A percentile compares a stretch with the other conserved stretches of the same genome.
phyloP scores from a whole-genome alignment of 2,797 vertebrate species.

The Leptodactylus fallax region DNA sequence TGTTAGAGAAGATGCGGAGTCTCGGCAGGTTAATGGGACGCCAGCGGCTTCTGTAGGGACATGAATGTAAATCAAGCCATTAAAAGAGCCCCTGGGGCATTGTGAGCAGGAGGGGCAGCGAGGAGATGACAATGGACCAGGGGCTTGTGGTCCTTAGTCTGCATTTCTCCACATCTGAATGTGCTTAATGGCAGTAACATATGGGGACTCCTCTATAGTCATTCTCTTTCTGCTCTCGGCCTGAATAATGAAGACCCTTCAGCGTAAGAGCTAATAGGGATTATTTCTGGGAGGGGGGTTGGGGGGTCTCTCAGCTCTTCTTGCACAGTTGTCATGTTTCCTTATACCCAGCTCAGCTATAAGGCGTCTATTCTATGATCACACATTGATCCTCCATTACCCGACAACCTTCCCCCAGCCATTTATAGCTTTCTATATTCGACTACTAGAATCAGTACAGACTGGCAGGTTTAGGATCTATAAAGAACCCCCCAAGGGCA shows the following conservation, averaged over 20 bases:
- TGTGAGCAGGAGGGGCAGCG: conserved; percentile 17
- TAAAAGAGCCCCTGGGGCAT: conserved; percentile 57
- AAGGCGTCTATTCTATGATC: too few species aligned
- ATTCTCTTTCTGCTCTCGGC: not conserved
- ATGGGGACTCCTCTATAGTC: not conserved
- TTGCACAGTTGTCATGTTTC: too few species aligned
- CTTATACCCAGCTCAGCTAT: too few species aligned
- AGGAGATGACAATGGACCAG: not conserved
- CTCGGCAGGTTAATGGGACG: conserved; percentile 54
- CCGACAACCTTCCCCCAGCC: too few species aligned
- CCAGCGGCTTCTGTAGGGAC: conserved; percentile 41
- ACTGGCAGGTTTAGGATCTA: too few species aligned
- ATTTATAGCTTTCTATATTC: too few species aligned
- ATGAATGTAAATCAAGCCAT: conserved; percentile 55
- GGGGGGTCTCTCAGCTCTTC: too few species aligned
- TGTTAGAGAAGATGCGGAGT: conserved; percentile 37
- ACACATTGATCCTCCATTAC: too few species aligned
- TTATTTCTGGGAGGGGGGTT: not conserved
- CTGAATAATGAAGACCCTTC: conserved; percentile 27
- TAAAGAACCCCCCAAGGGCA: too few species aligned
- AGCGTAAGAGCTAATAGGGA: not conserved
- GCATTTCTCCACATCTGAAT: conserved; percentile 2
- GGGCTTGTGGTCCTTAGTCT: conserved; percentile 7
- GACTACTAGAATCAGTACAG: too few species aligned
- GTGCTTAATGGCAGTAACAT: not conserved